These are phyloP conservation scores for Spodoptera littoralis DNA, from an alignment of 2,888 invertebrate species.

Conservation along the genomic window DNA sequence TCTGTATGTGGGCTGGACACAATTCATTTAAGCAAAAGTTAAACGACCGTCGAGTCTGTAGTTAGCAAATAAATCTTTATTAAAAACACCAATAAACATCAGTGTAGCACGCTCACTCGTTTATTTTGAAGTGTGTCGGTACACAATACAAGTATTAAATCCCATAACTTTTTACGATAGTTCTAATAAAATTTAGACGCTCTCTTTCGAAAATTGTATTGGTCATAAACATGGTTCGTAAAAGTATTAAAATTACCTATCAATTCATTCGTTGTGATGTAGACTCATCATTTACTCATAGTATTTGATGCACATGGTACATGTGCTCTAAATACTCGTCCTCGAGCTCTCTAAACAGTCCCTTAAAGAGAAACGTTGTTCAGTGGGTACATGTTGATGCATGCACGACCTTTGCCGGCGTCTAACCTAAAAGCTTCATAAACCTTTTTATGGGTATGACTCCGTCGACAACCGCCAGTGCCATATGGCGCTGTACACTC, in stretches of 20 bases:
- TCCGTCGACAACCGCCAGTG: conserved; percentile 73
- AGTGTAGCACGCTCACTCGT: conserved; percentile 41
- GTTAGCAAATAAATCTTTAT: conserved; percentile 53
- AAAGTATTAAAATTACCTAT: no score
- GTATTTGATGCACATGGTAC: background rate
- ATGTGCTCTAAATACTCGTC: conserved; percentile 20
- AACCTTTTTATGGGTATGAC: conserved; percentile 82
- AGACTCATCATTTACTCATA: no score
- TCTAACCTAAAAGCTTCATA: conserved; percentile 78
- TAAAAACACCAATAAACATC: conserved; percentile 48
- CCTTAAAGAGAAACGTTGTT: conserved; percentile 47
- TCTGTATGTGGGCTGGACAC: conserved; percentile 32
- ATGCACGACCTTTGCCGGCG: conserved; percentile 66
- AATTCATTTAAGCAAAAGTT: conserved; percentile 44
- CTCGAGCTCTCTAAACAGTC: conserved; percentile 38
- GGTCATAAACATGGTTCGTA: no score
- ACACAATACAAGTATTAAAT: no score
- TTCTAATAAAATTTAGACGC: no score
- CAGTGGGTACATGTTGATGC: conserved; percentile 46
- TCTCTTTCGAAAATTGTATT: no score
- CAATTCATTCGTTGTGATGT: no score
- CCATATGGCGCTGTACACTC: conserved; percentile 84
- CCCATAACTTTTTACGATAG: no score
- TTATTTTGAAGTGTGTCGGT: conserved; percentile 13
- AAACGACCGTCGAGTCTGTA: conserved; percentile 44